Evolutionary conservation across 2,888 invertebrate species (phyloP).

Genomic region (Dinocampus coccinellae): DNA sequence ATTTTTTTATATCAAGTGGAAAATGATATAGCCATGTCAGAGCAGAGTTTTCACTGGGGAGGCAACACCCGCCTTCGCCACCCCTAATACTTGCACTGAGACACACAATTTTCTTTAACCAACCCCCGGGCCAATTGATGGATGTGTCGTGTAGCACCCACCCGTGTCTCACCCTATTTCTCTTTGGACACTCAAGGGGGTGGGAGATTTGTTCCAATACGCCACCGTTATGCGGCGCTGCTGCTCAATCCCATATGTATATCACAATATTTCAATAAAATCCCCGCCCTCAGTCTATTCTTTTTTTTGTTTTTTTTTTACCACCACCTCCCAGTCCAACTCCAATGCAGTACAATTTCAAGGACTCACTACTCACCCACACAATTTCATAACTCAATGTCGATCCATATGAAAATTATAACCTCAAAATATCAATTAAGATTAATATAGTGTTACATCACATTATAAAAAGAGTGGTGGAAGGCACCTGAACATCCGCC

Average conservation of each 20-base stretch:
- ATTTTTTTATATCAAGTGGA: not conserved
- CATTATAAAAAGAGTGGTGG: too few relatives aligned
- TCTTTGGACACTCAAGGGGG: not conserved
- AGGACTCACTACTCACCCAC: too few relatives aligned
- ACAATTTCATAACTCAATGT: too few relatives aligned
- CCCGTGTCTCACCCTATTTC: not conserved
- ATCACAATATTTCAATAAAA: too few relatives aligned
- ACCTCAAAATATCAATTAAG: too few relatives aligned
- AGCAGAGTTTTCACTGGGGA: conserved; percentile 53
- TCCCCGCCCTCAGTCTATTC: too few relatives aligned
- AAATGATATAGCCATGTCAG: not conserved
- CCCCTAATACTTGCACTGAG: conserved; percentile 68
- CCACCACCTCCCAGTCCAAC: too few relatives aligned
- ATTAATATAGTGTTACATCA: too few relatives aligned
- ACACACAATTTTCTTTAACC: conserved; percentile 26
- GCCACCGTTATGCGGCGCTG: conserved; percentile 16
- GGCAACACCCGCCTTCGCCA: conserved; percentile 66
- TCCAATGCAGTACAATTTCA: too few relatives aligned
- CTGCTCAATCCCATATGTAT: not conserved
- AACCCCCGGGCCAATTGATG: conserved; percentile 57
- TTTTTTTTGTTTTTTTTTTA: too few relatives aligned
- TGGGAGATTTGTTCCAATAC: conserved; percentile 16
- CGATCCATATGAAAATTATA: too few relatives aligned
- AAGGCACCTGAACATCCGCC: too few relatives aligned
- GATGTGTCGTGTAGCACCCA: not conserved